Evolutionary conservation across 1,140 invertebrate genomes (phyloP).

Genomic region (Palaemon carinicauda): DNA sequence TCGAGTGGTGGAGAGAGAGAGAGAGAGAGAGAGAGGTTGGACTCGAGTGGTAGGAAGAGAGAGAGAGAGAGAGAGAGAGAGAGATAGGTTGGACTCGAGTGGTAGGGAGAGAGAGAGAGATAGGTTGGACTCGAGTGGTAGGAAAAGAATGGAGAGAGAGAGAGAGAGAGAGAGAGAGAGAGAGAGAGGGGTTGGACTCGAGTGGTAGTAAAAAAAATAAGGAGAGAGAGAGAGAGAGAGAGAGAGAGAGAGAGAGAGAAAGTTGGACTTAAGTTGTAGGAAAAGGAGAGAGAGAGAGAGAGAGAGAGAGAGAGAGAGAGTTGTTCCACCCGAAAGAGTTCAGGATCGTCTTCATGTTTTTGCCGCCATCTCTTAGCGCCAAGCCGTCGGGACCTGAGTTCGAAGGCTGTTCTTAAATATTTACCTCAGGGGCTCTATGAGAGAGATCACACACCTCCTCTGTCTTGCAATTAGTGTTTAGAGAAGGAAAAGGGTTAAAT

Average conservation of each 20-base stretch:
- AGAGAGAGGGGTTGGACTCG: neutral
- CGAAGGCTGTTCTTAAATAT: slow-evolving; percentile 42
- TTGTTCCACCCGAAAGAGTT: neutral
- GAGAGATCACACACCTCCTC: slow-evolving; percentile 25
- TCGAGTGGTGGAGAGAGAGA: too few species aligned
- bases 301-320: neutral
- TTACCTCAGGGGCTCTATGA: slow-evolving; percentile 30
- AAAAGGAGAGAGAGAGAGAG: neutral
- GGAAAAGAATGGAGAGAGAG: too few species aligned
- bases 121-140: too few species aligned
- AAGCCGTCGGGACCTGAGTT: neutral
- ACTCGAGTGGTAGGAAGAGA: neutral
- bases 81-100: too few species aligned
- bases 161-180: too few species aligned
- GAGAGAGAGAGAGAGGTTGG: neutral
- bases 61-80: slow-evolving; percentile 10
- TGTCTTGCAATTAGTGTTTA: slow-evolving; percentile 50
- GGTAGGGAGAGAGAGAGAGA: slow-evolving; percentile 20
- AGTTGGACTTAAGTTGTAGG: too few species aligned
- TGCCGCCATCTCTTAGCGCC: slow-evolving; percentile 25
- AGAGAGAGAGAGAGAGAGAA: slow-evolving; percentile 23
- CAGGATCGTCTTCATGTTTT: neutral
- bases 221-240: neutral
- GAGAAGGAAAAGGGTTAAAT: slow-evolving; percentile 23
- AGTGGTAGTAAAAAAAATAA: too few species aligned